These are phyloP conservation scores for Nemapogon koenigi DNA, from an alignment of 2,888 invertebrate genomes.

Conservation along the genomic window DNA sequence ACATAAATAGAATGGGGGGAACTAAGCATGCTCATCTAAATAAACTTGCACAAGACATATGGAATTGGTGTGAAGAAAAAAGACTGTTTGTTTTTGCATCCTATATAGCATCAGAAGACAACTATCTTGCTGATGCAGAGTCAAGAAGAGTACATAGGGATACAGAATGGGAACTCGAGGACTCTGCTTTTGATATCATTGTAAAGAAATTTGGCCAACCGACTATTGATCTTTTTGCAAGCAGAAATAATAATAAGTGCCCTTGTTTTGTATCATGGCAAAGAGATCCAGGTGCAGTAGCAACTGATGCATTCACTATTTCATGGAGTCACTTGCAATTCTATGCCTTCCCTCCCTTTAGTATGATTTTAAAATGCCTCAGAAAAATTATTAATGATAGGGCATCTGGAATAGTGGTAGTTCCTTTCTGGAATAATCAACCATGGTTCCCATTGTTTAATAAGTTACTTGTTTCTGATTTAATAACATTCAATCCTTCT, in stretches of 20 bases:
- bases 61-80: conserved; percentile 12
- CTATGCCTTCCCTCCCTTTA: conserved; percentile 3
- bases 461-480: background rate
- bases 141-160: conserved; percentile 13
- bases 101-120: conserved; percentile 14
- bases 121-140: conserved; percentile 15
- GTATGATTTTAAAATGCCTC: background rate
- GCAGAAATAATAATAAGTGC: conserved; percentile 10
- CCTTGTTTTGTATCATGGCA: conserved; percentile 7
- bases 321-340: background rate
- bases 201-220: conserved; percentile 3
- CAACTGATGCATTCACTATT: background rate
- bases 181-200: conserved; percentile 4
- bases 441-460: conserved; percentile 1
- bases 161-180: conserved; percentile 12
- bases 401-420: background rate
- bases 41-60: conserved; percentile 2
- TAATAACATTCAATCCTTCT: background rate
- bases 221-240: conserved; percentile 9
- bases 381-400: background rate
- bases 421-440: background rate
- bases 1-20: conserved; percentile 12
- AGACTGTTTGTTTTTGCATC: too few relatives aligned
- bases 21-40: conserved; percentile 7
- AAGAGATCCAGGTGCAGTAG: too few relatives aligned